Base-by-base conservation (phyloP, 1,140 invertebrate species). In the Adelges cooleyi region DNA sequence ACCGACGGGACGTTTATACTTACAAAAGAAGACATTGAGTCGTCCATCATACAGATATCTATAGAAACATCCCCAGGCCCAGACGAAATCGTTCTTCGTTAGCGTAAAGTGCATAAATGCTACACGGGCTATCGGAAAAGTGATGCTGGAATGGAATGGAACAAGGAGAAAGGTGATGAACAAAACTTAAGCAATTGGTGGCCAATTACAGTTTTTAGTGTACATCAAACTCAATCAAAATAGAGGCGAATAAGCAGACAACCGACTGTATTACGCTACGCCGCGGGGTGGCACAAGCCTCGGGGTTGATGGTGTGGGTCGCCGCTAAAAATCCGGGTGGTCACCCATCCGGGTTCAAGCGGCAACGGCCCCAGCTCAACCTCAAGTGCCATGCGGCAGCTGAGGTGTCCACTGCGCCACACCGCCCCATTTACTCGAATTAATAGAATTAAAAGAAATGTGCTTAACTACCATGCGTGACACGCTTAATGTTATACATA, bases 111-210 rank as follows among this genome's bases (percentile, higher is more conserved):
- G 33, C n/a, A 8, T 6, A 8, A 44, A 56, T 13, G 9, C 29
- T 56, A 40, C 38, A 40, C 36, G 33, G 40, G n/a, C 33, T 22
- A 44, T 56, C 22, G 53, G 29, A 11, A 56, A 56, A 56, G 33
- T 56, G n/a, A 56, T 56, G 29, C 29, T 40, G n/a, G 20, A 40
- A 56, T 56, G 53, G 53, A 56, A 56, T 36, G 8, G 13, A 10
- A 18, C 5, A 13, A 40, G 18, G 36, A 27, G 27, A 50, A 50
- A 2, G 15, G 23, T 20, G 25, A 50, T 15, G 48, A 25, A 11
- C 23, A 27, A 49, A 49, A 49, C 13, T 1, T 11, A 49, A 1
- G 1, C 15, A 49, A 49, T 23, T 49, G 48, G 48, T 23, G 23
- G 10, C 22, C 48, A 49, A 49, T 49, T 11, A 42, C 40, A 15